Evolutionary conservation across 2,797 vertebrate genomes (phyloP).

Genomic region (Diplodus sargus): DNA sequence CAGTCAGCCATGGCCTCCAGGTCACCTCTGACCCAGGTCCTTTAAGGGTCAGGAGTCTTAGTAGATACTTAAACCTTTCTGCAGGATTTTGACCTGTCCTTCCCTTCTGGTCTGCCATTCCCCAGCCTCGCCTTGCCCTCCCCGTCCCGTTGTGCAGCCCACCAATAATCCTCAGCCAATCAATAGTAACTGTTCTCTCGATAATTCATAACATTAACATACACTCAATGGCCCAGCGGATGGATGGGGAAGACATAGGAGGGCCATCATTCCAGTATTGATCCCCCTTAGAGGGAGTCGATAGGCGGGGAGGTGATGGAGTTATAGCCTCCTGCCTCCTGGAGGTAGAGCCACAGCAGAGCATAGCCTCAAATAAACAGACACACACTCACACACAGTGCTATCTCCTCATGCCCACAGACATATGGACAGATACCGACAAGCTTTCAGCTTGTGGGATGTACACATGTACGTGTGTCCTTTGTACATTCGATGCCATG

Average conservation of each 20-base stretch:
- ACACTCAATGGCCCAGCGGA: constrained; percentile 87
- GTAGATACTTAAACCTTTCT: constrained; percentile 83
- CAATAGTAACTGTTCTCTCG: constrained; percentile 90
- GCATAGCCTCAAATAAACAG: constrained; percentile 65
- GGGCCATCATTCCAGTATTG: constrained; percentile 89
- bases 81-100: constrained; percentile 81
- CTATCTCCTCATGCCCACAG: constrained; percentile 49
- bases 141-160: constrained; percentile 69
- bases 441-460: constrained; percentile 40
- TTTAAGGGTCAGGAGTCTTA: constrained; percentile 81
- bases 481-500: constrained; percentile 51
- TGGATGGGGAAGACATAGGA: constrained; percentile 88
- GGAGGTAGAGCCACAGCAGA: constrained; percentile 74
- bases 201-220: constrained; percentile 93
- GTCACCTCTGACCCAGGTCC: constrained; percentile 80
- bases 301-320: constrained; percentile 86
- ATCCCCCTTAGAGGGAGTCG: constrained; percentile 83
- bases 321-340: constrained; percentile 82
- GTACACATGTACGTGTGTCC: constrained; percentile 39
- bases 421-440: constrained; percentile 46
- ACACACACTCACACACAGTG: constrained; percentile 44
- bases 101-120: constrained; percentile 61
- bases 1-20: constrained; percentile 70
- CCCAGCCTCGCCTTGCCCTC: constrained; percentile 46
- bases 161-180: constrained; percentile 87